Percentiles rank a stretch among this genome's conserved stretches.
These are phyloP conservation scores for Prinia subflava DNA, from an alignment of 2,113 vertebrate species.

Conservation along the genomic window DNA sequence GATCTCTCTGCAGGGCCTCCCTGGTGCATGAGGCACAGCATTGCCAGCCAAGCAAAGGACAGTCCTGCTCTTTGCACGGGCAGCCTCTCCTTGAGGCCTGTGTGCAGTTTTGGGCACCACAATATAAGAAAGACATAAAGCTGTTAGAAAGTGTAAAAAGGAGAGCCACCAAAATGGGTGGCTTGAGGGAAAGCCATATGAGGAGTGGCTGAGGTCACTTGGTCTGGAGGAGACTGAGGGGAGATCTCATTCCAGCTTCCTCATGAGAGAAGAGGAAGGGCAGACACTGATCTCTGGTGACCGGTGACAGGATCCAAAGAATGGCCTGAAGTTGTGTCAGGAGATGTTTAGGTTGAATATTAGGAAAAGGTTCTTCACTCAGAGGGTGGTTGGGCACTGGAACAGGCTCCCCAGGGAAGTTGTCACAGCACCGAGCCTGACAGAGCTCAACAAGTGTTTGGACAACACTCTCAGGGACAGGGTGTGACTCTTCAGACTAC, in stretches of 20 bases:
- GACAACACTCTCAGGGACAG: not conserved
- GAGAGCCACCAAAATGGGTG: not conserved
- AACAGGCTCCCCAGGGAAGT: not conserved
- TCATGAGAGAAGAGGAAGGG: too few relatives aligned
- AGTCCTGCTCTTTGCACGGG: fast-evolving
- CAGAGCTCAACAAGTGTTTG: not conserved
- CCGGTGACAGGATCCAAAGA: fast-evolving
- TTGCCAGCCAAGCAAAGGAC: fast-evolving
- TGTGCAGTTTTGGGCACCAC: not conserved
- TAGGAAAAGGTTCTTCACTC: not conserved
- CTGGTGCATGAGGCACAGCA: not conserved
- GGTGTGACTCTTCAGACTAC: not conserved
- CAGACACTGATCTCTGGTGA: not conserved
- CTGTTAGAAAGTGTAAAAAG: fast-evolving
- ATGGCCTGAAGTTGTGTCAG: not conserved
- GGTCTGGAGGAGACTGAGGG: not conserved
- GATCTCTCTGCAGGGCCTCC: not conserved
- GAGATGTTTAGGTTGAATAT: not conserved
- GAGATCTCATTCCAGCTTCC: too few relatives aligned
- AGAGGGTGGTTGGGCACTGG: not conserved
- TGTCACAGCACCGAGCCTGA: not conserved
- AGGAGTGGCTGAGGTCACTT: not conserved
- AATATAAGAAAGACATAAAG: not conserved
- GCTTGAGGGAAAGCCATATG: fast-evolving
- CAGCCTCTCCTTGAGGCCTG: too few relatives aligned